These are phyloP conservation scores for Alcedo atthis DNA, from an alignment of 2,797 vertebrate genomes.

Conservation along the genomic window DNA sequence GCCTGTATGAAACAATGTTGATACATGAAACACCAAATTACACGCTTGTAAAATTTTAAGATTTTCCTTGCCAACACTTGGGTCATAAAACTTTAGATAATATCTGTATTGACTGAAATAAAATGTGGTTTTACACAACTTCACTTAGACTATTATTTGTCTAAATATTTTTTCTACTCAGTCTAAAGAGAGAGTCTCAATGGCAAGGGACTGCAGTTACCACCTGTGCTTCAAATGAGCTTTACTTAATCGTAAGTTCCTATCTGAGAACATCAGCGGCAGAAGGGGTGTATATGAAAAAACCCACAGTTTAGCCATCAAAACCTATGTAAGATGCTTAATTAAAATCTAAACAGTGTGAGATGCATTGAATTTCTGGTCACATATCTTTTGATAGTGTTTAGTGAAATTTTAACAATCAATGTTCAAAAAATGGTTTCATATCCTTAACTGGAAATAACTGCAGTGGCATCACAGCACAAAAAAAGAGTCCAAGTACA, in stretches of 20 bases:
- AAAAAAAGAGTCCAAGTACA: not conserved
- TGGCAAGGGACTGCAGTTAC: not conserved
- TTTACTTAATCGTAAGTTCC: not conserved
- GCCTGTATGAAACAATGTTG: not conserved
- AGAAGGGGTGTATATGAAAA: not conserved
- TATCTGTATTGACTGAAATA: not conserved
- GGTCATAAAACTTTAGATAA: not conserved
- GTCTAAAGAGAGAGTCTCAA: not conserved
- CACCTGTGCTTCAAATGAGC: not conserved
- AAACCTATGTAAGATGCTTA: not conserved
- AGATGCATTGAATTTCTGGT: not conserved
- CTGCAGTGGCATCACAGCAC: not conserved
- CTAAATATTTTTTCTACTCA: not conserved
- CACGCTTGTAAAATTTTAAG: not conserved
- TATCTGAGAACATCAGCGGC: not conserved
- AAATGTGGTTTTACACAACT: not conserved
- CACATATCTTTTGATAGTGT: not conserved
- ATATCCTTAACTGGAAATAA: not conserved
- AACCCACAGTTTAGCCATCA: not conserved
- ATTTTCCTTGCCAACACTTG: not conserved
- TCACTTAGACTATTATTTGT: not conserved
- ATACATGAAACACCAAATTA: not conserved
- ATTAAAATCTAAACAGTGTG: not conserved
- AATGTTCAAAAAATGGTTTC: not conserved
- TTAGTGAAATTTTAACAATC: not conserved